Evolutionary conservation across 2,113 vertebrate genomes (phyloP), one percentile per base, ranked within the genome.

Genomic region (Garra rufa): DNA sequence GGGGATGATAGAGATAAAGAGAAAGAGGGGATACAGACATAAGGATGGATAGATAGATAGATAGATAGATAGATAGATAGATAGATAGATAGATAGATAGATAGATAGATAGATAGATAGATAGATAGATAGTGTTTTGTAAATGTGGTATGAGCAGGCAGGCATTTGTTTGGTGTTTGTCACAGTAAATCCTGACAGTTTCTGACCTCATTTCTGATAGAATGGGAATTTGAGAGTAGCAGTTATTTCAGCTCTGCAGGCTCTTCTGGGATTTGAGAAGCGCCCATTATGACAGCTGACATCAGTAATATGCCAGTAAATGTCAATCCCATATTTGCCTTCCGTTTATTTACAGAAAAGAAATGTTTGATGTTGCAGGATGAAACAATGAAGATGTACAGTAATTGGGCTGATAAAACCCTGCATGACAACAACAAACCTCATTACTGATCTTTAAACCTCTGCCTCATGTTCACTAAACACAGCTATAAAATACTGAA

Each of bases 161-260:
- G 4, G 5, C 13, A 4, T n/a, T 52, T 75, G 44, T 52, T 14
- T 41, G 11, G 2, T 77, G 30, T 57, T 77, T 57, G 19, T 77
- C 26, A 61, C 55, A 59, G 21, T 38, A 9, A 59, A 24, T 59
- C 50, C 9, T 55, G 4, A 38, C 50, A 76, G 28, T 30, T 30
- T 77, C n/a, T 59, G 76, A 59, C 34, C 76, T 57, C 0, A 9
- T 77, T 78, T 59, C 34, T 44, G 76, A 26, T 44, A 24, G 34
- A 78, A 61, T 77, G 75, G 50, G 50, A 77, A 77, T 52, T n/a
- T 57, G 50, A 41, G 75, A 41, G 30, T 8, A 41, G 30, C 30
- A 41, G 50, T 44, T 78, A 44, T 78, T 78, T 38, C 38, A 17
- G 3, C 14, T 61, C 55, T 52, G 15, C 52, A 55, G 30, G 21